phyloP scores from a whole-genome alignment of 2,888 invertebrate genomes.

The Drosophila yooni region DNA sequence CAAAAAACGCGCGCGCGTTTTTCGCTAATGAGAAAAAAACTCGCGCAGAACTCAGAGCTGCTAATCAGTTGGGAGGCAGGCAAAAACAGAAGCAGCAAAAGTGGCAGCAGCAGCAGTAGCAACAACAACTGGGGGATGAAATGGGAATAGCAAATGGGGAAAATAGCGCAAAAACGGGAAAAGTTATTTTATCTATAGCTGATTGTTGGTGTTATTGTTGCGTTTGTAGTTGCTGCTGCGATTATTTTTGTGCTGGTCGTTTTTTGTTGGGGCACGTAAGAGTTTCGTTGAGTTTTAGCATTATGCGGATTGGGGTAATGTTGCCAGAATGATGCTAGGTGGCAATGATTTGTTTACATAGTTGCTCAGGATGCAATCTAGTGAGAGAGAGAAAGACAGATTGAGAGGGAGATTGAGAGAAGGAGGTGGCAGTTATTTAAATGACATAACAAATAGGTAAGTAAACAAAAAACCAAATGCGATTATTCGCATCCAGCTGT shows the following conservation, averaged over 20 bases:
- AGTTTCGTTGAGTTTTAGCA: conserved; percentile 49
- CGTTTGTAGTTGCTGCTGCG: not conserved
- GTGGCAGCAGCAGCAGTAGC: conserved; percentile 14
- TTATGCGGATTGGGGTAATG: not conserved
- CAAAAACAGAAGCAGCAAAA: not conserved
- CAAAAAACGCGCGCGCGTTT: conserved; percentile 69
- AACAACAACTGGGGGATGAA: conserved; percentile 45
- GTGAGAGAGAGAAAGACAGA: not conserved
- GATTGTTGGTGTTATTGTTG: conserved; percentile 18
- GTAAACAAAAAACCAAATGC: conserved; percentile 20
- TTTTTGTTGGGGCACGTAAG: conserved; percentile 21
- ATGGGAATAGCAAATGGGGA: conserved; percentile 39
- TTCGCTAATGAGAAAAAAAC: conserved; percentile 71
- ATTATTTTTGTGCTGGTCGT: conserved; percentile 5
- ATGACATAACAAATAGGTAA: conserved; percentile 9
- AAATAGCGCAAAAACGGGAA: conserved; percentile 43
- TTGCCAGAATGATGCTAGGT: not conserved
- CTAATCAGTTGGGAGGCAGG: conserved; percentile 58
- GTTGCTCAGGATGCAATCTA: conserved; percentile 9
- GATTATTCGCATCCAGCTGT: conserved; percentile 14
- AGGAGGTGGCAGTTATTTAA: not conserved
- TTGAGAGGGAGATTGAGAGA: not conserved
- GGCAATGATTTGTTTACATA: conserved; percentile 22
- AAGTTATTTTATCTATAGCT: conserved; percentile 36
- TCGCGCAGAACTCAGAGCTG: conserved; percentile 42